phyloP scores from a whole-genome alignment of 2,888 invertebrate genomes.

The Cyclophora albipunctata region DNA sequence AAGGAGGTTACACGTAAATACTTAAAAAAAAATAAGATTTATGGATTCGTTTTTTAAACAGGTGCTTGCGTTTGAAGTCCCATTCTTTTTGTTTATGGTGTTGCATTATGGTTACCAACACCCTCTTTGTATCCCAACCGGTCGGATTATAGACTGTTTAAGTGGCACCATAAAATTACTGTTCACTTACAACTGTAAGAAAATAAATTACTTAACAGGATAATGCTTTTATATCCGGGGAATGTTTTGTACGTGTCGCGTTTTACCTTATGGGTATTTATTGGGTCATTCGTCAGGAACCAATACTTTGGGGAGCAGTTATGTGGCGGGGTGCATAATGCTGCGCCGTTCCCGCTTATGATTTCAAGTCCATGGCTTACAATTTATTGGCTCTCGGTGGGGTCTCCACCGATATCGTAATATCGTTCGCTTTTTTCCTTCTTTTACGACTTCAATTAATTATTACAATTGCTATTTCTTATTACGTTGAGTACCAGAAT shows the following conservation, averaged over 20 bases:
- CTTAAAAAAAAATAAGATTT: constrained; percentile 49
- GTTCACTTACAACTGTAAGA: constrained; percentile 64
- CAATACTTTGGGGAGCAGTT: constrained; percentile 64
- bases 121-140: constrained; percentile 63
- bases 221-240: constrained; percentile 68
- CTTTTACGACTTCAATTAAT: constrained; percentile 16
- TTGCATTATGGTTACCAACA: constrained; percentile 56
- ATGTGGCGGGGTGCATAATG: constrained; percentile 71
- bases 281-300: constrained; percentile 70
- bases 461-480: constrained; percentile 11
- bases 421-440: constrained; percentile 20
- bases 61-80: constrained; percentile 45
- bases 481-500: constrained; percentile 12
- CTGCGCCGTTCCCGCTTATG: constrained; percentile 56
- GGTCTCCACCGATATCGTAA: constrained; percentile 25
- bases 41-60: constrained; percentile 46
- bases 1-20: constrained; percentile 27
- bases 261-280: constrained; percentile 70
- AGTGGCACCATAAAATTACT: constrained; percentile 68
- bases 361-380: constrained; percentile 40
- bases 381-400: constrained; percentile 56
- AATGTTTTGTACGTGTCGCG: constrained; percentile 72
- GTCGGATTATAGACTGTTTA: constrained; percentile 68
- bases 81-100: constrained; percentile 52
- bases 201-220: constrained; percentile 74